Percentiles rank a stretch among this genome's conserved stretches.
Conservation (phyloP, 1,140 invertebrate species). For the Nebria ingens region DNA sequence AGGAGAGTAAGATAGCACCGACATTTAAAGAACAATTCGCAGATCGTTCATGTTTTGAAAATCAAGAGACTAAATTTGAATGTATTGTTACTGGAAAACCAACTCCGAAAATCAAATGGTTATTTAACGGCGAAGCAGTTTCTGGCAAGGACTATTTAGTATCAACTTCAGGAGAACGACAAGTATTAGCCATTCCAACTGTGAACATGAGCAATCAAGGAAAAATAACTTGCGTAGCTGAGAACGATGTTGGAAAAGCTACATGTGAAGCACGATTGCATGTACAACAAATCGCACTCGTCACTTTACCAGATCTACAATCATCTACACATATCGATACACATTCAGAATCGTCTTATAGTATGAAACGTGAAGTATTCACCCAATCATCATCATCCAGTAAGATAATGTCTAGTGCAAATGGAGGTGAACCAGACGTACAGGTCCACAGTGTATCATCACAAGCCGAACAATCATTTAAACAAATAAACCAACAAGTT, state of each 20-base stretch:
- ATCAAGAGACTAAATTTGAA: conserved; percentile 56
- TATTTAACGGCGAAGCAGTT: conserved; percentile 58
- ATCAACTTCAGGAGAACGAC: conserved; percentile 56
- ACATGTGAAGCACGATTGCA: conserved; percentile 49
- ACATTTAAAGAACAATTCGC: conserved; percentile 54
- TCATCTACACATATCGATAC: conserved; percentile 26
- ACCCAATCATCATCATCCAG: conserved; percentile 33
- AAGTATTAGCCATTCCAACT: conserved; percentile 55
- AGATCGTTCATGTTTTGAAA: conserved; percentile 40
- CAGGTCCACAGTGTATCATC: conserved; percentile 32
- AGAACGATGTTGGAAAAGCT: conserved; percentile 62
- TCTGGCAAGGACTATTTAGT: conserved; percentile 59
- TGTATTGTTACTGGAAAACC: conserved; percentile 61
- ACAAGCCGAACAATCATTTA: conserved; percentile 30
- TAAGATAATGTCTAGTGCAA: conserved; percentile 24
- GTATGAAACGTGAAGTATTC: conserved; percentile 34
- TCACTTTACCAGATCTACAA: conserved; percentile 25
- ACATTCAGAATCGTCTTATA: conserved; percentile 29
- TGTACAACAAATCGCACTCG: conserved; percentile 35
- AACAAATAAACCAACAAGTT: conserved; percentile 31
- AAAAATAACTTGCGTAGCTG: conserved; percentile 59
- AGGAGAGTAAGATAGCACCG: conserved; percentile 50
- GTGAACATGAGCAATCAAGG: conserved; percentile 48
- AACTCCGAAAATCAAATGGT: conserved; percentile 63
- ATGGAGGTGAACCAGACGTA: conserved; percentile 26